phyloP scores from a whole-genome alignment of 2,113 vertebrate genomes.

The Athene noctua region DNA sequence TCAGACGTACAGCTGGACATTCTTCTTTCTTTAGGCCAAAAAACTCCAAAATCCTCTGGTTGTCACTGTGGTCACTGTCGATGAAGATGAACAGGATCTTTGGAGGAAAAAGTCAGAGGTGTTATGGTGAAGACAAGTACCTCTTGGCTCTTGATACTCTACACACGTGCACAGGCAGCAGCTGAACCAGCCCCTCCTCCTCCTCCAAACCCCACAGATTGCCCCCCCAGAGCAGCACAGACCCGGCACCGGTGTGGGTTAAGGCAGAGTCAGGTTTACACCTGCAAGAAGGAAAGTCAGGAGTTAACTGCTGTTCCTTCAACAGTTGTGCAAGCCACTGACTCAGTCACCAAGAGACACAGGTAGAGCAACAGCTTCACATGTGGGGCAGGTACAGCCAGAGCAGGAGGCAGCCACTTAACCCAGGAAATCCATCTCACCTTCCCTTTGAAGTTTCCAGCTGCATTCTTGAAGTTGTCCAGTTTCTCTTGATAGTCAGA shows the following conservation, averaged over 20 bases:
- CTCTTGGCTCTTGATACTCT: background rate
- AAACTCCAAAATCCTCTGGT: constrained; percentile 97
- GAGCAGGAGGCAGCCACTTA: background rate
- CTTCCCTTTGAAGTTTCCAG: constrained; percentile 89
- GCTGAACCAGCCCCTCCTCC: background rate
- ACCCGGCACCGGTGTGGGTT: too few relatives aligned
- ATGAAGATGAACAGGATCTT: constrained; percentile 99
- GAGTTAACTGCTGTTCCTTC: background rate
- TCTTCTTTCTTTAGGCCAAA: constrained; percentile 98
- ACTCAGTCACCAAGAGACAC: background rate
- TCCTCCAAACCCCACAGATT: background rate
- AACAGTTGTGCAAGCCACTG: background rate
- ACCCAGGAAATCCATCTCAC: constrained; percentile 65
- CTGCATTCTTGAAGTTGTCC: constrained; percentile 89
- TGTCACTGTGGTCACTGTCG: constrained; percentile 92
- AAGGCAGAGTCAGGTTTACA: background rate
- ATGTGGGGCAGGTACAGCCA: too few relatives aligned
- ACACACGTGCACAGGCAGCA: rapidly evolving
- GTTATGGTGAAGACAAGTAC: background rate
- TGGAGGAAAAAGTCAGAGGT: background rate
- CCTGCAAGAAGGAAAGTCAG: background rate
- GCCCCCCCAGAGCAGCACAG: background rate
- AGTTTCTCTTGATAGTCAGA: constrained; percentile 88
- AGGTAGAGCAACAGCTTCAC: background rate
- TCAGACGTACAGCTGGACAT: constrained; percentile 93